A percentile compares a stretch with the other conserved stretches of the same genome.
These are phyloP conservation scores for Asarcornis scutulata DNA, from an alignment of 2,113 vertebrate species.

Conservation along the genomic window DNA sequence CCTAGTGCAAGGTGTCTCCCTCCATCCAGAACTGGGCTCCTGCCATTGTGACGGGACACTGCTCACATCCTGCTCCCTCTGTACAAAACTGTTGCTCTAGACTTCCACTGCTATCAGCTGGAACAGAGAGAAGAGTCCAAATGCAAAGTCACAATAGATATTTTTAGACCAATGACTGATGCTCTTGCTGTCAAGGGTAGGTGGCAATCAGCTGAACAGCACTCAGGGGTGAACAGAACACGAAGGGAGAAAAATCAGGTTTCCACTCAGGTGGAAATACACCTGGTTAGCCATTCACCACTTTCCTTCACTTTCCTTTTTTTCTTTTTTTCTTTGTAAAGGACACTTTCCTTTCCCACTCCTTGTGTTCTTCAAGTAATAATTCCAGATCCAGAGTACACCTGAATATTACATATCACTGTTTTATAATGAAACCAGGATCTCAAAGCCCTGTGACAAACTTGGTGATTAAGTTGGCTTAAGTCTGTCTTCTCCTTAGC, in stretches of 20 bases:
- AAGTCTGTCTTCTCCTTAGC: neutral
- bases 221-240: neutral
- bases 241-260: neutral
- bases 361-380: neutral
- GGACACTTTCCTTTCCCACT: neutral
- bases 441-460: neutral
- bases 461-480: neutral
- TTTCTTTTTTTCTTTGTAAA: neutral
- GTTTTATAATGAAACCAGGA: neutral
- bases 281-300: neutral
- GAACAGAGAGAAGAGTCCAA: neutral
- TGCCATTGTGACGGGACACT: neutral
- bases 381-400: neutral
- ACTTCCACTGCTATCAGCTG: neutral
- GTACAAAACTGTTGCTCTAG: neutral
- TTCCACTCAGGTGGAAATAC: neutral
- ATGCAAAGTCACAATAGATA: neutral
- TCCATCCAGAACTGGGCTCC: neutral
- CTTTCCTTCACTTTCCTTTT: neutral
- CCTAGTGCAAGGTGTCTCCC: neutral
- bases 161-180: conserved; percentile 4
- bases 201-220: conserved; percentile 29
- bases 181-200: neutral
- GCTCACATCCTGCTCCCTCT: accelerated
- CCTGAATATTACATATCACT: neutral